phyloP scores from a whole-genome alignment of 1,140 invertebrate species.

The Heliconius himera region DNA sequence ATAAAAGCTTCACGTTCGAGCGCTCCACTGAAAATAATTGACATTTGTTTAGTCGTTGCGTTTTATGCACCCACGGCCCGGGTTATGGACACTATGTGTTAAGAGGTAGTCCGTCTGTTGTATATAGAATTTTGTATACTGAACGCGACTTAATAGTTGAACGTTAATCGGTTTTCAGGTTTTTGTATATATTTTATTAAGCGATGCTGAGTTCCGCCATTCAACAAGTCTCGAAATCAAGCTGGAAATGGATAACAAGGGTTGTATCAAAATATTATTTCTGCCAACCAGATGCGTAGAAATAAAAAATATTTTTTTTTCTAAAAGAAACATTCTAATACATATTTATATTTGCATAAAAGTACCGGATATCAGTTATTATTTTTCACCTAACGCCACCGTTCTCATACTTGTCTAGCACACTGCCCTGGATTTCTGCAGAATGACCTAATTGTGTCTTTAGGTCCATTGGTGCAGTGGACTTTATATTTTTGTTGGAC shows the following conservation, averaged over 20 bases:
- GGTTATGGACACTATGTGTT: neutral
- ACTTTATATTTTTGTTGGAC: neutral
- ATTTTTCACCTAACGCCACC: neutral
- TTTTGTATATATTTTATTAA: neutral
- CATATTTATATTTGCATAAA: neutral
- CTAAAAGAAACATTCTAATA: too few species aligned
- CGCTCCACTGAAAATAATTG: neutral
- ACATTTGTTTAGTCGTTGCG: neutral
- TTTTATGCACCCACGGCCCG: neutral
- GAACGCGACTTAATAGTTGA: neutral
- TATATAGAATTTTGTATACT: neutral
- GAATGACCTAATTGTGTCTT: constrained; percentile 12
- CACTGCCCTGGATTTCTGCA: constrained; percentile 6
- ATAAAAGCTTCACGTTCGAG: neutral
- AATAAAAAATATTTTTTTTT: too few species aligned
- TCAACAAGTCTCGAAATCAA: too few species aligned
- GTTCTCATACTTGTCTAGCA: neutral
- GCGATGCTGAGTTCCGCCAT: too few species aligned
- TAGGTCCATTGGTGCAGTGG: constrained; percentile 13
- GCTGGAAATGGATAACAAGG: too few species aligned
- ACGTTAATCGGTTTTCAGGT: neutral
- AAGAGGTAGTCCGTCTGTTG: neutral
- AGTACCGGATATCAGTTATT: neutral
- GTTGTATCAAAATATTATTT: too few species aligned
- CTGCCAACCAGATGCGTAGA: too few species aligned